Evolutionary conservation across 2,888 invertebrate species (phyloP).

Genomic region (Artemia sinica): DNA sequence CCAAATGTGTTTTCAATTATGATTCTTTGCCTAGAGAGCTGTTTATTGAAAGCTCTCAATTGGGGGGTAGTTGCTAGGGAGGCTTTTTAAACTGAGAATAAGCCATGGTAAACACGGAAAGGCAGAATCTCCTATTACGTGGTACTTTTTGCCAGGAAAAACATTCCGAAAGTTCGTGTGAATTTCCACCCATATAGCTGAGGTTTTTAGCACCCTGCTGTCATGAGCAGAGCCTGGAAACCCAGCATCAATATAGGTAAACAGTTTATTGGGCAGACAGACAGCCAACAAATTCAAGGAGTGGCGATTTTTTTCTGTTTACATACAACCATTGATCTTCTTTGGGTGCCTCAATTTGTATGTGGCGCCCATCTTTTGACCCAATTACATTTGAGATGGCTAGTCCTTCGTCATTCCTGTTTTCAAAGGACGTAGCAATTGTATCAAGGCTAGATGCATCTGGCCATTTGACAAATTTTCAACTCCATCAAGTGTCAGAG

Average conservation of each 20-base stretch:
- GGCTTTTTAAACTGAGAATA: constrained; percentile 4
- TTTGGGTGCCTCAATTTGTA: not conserved
- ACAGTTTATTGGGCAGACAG: constrained; percentile 11
- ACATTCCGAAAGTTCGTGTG: not conserved
- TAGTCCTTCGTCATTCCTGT: not conserved
- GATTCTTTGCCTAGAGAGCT: not conserved
- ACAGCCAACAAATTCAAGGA: not conserved
- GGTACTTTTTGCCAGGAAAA: not conserved
- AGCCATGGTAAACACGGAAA: constrained; percentile 13
- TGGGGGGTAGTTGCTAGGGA: not conserved
- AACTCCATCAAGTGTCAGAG: not conserved
- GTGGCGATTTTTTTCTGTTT: not conserved
- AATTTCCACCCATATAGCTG: not conserved
- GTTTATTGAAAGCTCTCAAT: not conserved
- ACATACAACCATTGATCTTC: not conserved
- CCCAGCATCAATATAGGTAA: constrained; percentile 8
- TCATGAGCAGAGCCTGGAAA: constrained; percentile 14
- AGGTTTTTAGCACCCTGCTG: not conserved
- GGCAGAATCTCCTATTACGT: constrained; percentile 7
- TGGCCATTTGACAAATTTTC: constrained; percentile 6
- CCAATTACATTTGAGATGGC: not conserved
- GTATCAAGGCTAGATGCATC: not conserved
- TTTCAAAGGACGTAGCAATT: not conserved
- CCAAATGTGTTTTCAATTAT: constrained; percentile 5
- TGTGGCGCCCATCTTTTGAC: not conserved